Evolutionary conservation across 2,797 vertebrate species (phyloP), one percentile per base, ranked within the genome.

Genomic region (Taeniopygia guttata): DNA sequence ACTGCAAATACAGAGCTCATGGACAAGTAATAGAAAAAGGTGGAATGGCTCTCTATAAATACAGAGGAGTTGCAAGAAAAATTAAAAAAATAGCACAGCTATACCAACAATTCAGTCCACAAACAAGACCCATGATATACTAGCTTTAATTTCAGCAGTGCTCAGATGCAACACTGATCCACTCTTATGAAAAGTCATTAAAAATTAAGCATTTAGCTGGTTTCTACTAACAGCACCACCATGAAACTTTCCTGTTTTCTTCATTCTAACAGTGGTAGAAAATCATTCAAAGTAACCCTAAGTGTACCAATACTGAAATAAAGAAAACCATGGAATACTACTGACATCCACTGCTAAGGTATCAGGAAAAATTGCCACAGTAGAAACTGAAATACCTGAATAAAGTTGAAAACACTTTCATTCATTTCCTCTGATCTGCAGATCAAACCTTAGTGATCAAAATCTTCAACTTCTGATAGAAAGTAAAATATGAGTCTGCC

Each of bases 251-350:
- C 10, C 13, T 52, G 32, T 66, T 59, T 49, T 66, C 67, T 88
- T 75, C 38, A 38, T 60, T 66, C 80, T 74, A 75, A 67, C 25
- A 66, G 49, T 7, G 8, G 75, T 1, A 79, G 63, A 82, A 19
- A 88, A 36, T 36, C 2, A 8, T 49, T 94, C 74, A 64, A 85
- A 75, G 29, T 22, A 75, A 68, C 84, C 70, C 51, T 48, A 43
- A 93, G 68, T 16, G 9, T 5, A 90, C 63, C 58, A 81, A 83
- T 66, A 82, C 43, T 90, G 75, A 95, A 94, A 84, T 34, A 84
- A 72, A 95, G 17, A n/a, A 79, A 78, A 22, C 36, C n/a, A 68
- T 51, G 38, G 58, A 42, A 58, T 73, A 38, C 48, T 34, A 34
- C n/a, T 46, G 8, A 82, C 5, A 63, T 34, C 40, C 32, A 69